phyloP scores from a whole-genome alignment of 2,797 vertebrate species.

The Gorsachius magnificus region DNA sequence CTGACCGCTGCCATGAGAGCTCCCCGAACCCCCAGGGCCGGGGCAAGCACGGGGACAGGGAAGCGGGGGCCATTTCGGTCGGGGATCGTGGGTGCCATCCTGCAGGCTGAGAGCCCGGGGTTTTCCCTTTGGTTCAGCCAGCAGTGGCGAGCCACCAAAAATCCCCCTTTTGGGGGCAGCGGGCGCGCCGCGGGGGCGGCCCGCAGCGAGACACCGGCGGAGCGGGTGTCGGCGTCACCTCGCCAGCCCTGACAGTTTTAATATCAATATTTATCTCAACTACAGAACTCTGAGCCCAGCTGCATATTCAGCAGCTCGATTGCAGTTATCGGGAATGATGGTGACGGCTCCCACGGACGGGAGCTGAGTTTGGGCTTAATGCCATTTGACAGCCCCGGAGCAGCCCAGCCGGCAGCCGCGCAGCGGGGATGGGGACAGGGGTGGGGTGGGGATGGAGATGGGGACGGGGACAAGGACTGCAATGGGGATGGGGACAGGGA shows the following conservation, averaged over 20 bases:
- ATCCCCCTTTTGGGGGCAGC: background rate
- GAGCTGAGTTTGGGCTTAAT: slow-evolving; percentile 8
- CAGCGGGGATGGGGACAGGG: too few species aligned
- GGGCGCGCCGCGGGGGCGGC: background rate
- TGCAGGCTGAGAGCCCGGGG: accelerated
- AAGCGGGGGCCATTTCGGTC: accelerated
- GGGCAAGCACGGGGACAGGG: too few species aligned
- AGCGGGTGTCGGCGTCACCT: background rate
- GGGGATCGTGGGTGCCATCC: background rate
- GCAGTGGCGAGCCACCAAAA: background rate
- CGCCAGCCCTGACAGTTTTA: slow-evolving; percentile 60
- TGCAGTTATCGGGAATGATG: slow-evolving; percentile 35
- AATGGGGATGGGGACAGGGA: background rate
- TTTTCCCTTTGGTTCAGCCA: background rate
- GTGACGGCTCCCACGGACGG: background rate
- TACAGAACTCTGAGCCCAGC: slow-evolving; percentile 24
- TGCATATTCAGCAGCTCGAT: slow-evolving; percentile 40
- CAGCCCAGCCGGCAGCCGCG: background rate
- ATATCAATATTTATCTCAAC: slow-evolving; percentile 66
- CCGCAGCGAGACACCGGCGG: background rate
- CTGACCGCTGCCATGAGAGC: accelerated
- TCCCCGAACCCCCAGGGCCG: background rate
- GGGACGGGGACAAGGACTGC: too few species aligned
- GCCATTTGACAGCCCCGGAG: background rate
- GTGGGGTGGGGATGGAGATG: too few species aligned